These are phyloP conservation scores for Drosophila paracracens DNA, from an alignment of 2,888 invertebrate genomes.

Conservation along the genomic window DNA sequence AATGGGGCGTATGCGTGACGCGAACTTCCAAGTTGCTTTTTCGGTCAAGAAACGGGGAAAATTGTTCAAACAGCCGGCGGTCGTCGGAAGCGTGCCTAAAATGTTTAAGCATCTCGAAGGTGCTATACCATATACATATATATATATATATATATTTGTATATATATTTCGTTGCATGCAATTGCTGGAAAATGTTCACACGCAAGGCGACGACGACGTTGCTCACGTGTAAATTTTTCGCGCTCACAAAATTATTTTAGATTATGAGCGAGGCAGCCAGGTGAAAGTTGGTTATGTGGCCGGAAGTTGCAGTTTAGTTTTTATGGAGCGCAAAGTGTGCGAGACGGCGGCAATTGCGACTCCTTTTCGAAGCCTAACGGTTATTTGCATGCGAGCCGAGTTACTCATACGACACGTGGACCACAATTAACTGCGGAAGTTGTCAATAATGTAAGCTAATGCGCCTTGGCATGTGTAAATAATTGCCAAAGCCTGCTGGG, in stretches of 20 bases:
- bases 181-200: constrained; percentile 73
- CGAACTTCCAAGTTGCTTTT: constrained; percentile 48
- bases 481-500: constrained; percentile 20
- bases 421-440: constrained; percentile 53
- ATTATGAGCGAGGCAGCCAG: constrained; percentile 56
- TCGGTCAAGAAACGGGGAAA: constrained; percentile 28
- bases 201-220: constrained; percentile 60
- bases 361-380: background rate
- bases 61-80: constrained; percentile 1
- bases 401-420: constrained; percentile 62
- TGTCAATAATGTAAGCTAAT: constrained; percentile 40
- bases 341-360: constrained; percentile 34
- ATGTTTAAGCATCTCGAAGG: constrained; percentile 69
- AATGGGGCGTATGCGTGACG: constrained; percentile 78
- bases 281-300: constrained; percentile 10
- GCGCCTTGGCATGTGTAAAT: constrained; percentile 37
- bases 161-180: constrained; percentile 74
- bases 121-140: background rate
- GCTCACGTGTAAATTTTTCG: constrained; percentile 74
- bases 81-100: constrained; percentile 75
- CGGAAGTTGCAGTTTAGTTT: constrained; percentile 77
- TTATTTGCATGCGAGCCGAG: constrained; percentile 43
- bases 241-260: constrained; percentile 77
- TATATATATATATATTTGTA: background rate
- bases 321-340: constrained; percentile 67